Evolutionary conservation across 2,888 invertebrate genomes (phyloP).

Genomic region (Limnephilus rhombicus): DNA sequence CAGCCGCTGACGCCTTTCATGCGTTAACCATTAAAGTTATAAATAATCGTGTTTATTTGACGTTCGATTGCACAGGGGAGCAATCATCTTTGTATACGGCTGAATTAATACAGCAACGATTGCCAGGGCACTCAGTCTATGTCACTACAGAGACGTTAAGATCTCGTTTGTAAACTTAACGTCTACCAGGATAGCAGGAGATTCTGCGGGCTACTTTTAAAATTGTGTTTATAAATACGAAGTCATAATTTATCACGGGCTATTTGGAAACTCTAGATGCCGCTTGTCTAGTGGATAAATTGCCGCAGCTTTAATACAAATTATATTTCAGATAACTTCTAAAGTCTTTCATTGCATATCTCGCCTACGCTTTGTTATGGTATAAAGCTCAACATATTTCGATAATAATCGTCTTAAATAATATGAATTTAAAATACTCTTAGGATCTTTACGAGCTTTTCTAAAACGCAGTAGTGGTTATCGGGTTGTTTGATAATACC

Average conservation of each 20-base stretch:
- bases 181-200: not conserved
- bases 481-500: not conserved
- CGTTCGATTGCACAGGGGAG: conserved; percentile 23
- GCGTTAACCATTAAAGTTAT: not conserved
- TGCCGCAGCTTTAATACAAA: not conserved
- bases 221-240: not conserved
- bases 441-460: not conserved
- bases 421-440: not conserved
- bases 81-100: conserved; percentile 10
- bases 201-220: not conserved
- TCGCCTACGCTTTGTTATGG: conserved; percentile 11
- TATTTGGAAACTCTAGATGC: not conserved
- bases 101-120: not conserved
- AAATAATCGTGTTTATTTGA: conserved; percentile 35
- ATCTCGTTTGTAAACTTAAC: conserved; percentile 15
- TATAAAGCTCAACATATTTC: not conserved
- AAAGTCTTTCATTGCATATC: not conserved
- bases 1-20: conserved; percentile 14
- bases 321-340: conserved; percentile 2
- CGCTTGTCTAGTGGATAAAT: not conserved
- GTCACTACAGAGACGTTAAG: not conserved
- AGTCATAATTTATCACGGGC: conserved; percentile 10
- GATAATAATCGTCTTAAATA: not conserved
- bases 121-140: not conserved
- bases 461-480: not conserved